Evolutionary conservation across 2,113 vertebrate genomes (phyloP), one percentile per base, ranked within the genome.

Genomic region (Protobothrops mucrosquamatus): DNA sequence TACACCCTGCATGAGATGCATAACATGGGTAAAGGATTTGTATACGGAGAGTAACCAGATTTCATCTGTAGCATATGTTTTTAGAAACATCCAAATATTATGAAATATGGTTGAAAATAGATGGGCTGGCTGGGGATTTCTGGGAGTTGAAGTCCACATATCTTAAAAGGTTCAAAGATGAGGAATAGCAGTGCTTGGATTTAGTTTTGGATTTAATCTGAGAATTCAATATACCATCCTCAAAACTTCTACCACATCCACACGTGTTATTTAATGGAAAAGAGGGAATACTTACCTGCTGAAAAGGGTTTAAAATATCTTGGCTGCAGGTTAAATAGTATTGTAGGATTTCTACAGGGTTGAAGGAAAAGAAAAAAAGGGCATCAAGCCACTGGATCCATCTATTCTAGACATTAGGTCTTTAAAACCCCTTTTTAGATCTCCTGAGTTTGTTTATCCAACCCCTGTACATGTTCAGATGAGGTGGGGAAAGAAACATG

Each of bases 271-370:
- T 57, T 46, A 55, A 69, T 46, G 8, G 18, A 57, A 81, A 55
- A 52, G 2, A 3, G 34, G 0, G 24, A 43, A 87, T 56, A 69
- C 92, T 96, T 97, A 99, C 98, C 98, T 98, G 98, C 95, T 98
- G 98, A 95, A 99, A 99, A 11, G 98, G 98, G 96, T 98, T 99
- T 96, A 96, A 98, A 96, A 98, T 98, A 51, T 97, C 98, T 93
- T 98, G 97, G 97, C 95, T 98, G 98, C 98, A 99, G 96, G 97
- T 98, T 97, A 99, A 97, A 95, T 99, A 99, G 96, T 99, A 99
- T 95, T 98, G 98, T 98, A 99, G 95, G 96, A 99, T 98, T 92
- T 99, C 98, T 99, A 97, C n/a, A 91, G 55, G 46, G 56, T 52
- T 69, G 51, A 23, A 55, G 56, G 34, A 85, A 24, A 59, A 52